These are phyloP conservation scores for Drosophila antonietae DNA, from an alignment of 2,888 invertebrate species.

Conservation along the genomic window DNA sequence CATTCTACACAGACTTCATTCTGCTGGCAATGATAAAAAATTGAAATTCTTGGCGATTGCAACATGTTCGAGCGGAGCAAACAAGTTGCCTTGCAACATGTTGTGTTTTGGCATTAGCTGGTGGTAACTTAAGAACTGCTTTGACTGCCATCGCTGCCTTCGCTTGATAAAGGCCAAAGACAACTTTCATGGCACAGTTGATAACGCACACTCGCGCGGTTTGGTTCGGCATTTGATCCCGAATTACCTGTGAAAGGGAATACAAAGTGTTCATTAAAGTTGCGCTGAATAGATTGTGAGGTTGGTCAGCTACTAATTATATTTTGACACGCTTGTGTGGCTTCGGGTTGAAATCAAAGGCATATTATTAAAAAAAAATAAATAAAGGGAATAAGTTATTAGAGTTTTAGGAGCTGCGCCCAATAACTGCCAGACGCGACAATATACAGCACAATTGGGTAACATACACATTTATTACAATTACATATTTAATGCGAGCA, in stretches of 20 bases:
- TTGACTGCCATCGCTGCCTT: slow-evolving; percentile 12
- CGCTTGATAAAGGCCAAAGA: slow-evolving; percentile 54
- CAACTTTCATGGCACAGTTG: slow-evolving; percentile 60
- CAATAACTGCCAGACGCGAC: background rate
- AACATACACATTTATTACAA: slow-evolving; percentile 71
- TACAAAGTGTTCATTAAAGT: slow-evolving; percentile 15
- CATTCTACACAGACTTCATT: background rate
- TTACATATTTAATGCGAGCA: slow-evolving; percentile 52
- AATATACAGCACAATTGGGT: slow-evolving; percentile 57
- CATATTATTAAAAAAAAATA: slow-evolving; percentile 5
- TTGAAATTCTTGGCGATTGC: background rate
- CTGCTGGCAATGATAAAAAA: background rate
- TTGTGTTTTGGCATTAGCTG: slow-evolving; percentile 68
- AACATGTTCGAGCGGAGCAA: slow-evolving; percentile 56
- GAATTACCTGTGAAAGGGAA: background rate
- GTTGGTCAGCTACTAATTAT: slow-evolving; percentile 19
- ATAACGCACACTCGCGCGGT: slow-evolving; percentile 68
- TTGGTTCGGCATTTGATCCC: slow-evolving; percentile 42
- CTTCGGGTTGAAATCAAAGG: background rate
- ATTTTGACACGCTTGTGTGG: slow-evolving; percentile 13
- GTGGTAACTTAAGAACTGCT: slow-evolving; percentile 36
- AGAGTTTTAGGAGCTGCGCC: background rate
- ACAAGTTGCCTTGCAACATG: slow-evolving; percentile 62
- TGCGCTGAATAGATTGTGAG: slow-evolving; percentile 2
- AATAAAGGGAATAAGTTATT: background rate